Percentiles rank a stretch among this genome's conserved stretches.
Conservation (phyloP, 2,888 invertebrate species). For the Achlya flavicornis region DNA sequence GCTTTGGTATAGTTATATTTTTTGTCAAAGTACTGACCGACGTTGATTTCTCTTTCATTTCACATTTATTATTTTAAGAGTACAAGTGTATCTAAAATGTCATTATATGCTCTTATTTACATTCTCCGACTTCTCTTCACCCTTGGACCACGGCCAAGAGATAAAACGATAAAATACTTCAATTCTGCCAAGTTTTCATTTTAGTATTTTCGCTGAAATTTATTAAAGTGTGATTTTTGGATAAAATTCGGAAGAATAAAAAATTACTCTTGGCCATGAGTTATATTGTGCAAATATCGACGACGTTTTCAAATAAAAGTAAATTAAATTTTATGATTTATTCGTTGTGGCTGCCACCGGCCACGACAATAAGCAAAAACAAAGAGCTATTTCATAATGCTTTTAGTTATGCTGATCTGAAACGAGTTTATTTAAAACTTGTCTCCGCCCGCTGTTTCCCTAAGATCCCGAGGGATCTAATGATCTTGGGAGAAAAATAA, state of each 20-base stretch:
- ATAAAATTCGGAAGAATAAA: conserved; percentile 44
- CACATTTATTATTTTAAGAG: not conserved
- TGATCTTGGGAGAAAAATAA: too few species aligned
- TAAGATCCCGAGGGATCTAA: too few species aligned
- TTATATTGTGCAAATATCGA: conserved; percentile 27
- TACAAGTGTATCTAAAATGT: conserved; percentile 9
- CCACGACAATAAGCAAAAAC: not conserved
- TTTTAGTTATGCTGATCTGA: not conserved
- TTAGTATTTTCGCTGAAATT: conserved; percentile 58
- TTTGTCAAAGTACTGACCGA: not conserved
- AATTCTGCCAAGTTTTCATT: conserved; percentile 60
- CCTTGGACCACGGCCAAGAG: conserved; percentile 40
- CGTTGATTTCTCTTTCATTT: not conserved
- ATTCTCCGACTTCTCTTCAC: conserved; percentile 12
- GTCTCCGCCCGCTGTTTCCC: not conserved
- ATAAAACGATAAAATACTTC: conserved; percentile 62
- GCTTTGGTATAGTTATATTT: too few species aligned
- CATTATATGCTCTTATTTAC: not conserved
- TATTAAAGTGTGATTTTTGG: conserved; percentile 50
- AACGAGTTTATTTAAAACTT: not conserved
- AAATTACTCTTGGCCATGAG: conserved; percentile 31
- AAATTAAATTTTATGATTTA: not conserved
- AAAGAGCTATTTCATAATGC: not conserved
- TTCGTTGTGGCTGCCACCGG: not conserved
- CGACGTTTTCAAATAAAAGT: conserved; percentile 10